phyloP scores from a whole-genome alignment of 2,888 invertebrate genomes.

The Liposcelis brunnea region DNA sequence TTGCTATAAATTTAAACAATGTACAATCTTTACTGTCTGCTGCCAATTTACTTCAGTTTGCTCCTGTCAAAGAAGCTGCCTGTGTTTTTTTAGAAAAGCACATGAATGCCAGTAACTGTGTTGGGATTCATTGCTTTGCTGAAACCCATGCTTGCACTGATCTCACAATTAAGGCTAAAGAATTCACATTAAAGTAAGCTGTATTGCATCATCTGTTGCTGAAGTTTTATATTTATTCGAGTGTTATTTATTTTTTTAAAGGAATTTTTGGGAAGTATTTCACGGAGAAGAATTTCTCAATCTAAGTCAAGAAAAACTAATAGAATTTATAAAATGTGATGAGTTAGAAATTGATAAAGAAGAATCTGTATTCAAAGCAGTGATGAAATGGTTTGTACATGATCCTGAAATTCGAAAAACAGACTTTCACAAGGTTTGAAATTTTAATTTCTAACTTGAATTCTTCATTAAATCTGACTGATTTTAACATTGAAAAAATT shows the following conservation, averaged over 20 bases:
- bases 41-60: conserved; percentile 27
- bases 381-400: conserved; percentile 28
- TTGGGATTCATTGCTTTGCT: conserved; percentile 33
- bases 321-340: conserved; percentile 29
- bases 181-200: conserved; percentile 25
- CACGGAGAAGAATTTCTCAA: conserved; percentile 27
- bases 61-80: conserved; percentile 27
- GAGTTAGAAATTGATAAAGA: conserved; percentile 29
- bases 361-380: conserved; percentile 30
- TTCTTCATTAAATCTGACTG: not conserved
- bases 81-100: conserved; percentile 27
- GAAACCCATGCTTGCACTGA: conserved; percentile 30
- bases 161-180: conserved; percentile 27
- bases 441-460: not conserved
- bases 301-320: conserved; percentile 26
- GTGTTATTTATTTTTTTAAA: conserved; percentile 15
- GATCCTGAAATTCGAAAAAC: conserved; percentile 21
- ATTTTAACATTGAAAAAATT: not conserved
- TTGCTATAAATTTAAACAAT: conserved; percentile 26
- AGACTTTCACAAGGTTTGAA: conserved; percentile 23
- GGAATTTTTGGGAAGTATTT: conserved; percentile 24
- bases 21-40: conserved; percentile 29
- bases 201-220: conserved; percentile 2
- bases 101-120: conserved; percentile 30
- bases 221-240: conserved; percentile 3